These are phyloP conservation scores for Otus sunia DNA, from an alignment of 2,113 vertebrate genomes.

Conservation along the genomic window DNA sequence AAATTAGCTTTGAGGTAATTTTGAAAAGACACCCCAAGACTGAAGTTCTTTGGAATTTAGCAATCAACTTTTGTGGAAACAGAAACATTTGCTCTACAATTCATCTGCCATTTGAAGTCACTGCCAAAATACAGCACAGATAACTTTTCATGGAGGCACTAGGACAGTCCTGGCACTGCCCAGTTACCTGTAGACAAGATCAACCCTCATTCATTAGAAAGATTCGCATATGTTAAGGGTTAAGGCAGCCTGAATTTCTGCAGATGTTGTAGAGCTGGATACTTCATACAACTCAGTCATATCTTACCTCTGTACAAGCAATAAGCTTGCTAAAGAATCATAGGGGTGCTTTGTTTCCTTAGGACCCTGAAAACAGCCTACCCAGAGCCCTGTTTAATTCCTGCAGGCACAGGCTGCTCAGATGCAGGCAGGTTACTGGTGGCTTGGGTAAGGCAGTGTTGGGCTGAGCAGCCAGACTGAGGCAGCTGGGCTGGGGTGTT, in stretches of 20 bases:
- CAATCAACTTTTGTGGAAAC: background rate
- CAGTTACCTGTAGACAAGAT: background rate
- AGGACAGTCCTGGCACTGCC: background rate
- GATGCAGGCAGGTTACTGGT: background rate
- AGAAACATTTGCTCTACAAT: background rate
- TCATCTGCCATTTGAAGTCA: background rate
- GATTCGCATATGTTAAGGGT: background rate
- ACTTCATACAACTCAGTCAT: background rate
- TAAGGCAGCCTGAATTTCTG: background rate
- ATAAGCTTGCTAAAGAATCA: background rate
- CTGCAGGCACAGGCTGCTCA: background rate
- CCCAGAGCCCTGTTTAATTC: background rate
- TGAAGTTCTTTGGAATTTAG: background rate
- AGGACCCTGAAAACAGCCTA: background rate
- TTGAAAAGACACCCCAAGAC: background rate
- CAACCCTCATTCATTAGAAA: background rate
- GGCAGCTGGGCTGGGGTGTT: background rate
- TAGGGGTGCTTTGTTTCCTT: background rate
- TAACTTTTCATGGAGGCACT: background rate
- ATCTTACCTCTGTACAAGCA: background rate
- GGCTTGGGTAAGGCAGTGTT: background rate
- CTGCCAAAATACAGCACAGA: background rate
- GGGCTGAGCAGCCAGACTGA: background rate
- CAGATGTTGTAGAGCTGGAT: background rate
- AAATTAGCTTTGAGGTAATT: background rate